Conservation (phyloP, 2,113 vertebrate species). For the Thalassarche chlororhynchos region DNA sequence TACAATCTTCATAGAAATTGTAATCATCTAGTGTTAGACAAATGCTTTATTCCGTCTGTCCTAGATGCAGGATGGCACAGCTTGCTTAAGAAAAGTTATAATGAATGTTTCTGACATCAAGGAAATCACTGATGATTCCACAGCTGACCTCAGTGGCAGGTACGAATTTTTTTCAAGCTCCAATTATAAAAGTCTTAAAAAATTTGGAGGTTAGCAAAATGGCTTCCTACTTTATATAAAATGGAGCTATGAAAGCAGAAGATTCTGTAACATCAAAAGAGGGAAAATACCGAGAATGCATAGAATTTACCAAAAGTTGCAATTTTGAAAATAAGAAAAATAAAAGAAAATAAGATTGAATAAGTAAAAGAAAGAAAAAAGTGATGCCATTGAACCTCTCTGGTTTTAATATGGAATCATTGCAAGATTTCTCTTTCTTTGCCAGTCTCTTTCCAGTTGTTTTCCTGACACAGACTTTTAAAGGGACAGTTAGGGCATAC, state of each 20-base stretch:
- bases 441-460: not conserved
- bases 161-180: not conserved
- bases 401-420: not conserved
- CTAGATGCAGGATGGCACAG: not conserved
- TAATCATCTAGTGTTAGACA: not conserved
- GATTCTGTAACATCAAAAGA: not conserved
- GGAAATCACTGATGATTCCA: not conserved
- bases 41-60: not conserved
- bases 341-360: not conserved
- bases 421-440: not conserved
- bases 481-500: not conserved
- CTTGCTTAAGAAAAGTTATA: not conserved
- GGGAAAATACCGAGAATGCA: not conserved
- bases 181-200: not conserved
- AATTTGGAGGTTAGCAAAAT: not conserved
- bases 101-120: not conserved
- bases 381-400: not conserved
- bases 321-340: not conserved
- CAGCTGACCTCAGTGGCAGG: not conserved
- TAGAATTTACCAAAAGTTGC: not conserved
- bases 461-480: not conserved
- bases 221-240: not conserved
- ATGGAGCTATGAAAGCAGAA: not conserved
- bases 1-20: not conserved
- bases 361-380: not conserved